These are phyloP conservation scores for Zenarchopterus dispar DNA, from an alignment of 2,797 vertebrate species.

Conservation along the genomic window DNA sequence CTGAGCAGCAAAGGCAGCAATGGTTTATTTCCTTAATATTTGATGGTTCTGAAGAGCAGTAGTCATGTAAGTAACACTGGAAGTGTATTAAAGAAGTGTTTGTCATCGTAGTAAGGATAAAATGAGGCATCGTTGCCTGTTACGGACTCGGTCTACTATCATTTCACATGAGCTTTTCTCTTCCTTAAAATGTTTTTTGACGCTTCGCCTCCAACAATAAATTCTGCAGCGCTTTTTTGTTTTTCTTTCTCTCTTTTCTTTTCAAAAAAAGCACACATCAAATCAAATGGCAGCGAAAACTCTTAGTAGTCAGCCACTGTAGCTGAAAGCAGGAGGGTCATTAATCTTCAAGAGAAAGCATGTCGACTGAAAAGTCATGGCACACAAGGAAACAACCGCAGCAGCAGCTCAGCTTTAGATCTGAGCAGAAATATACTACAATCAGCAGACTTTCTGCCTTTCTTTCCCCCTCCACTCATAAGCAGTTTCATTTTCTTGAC, in stretches of 20 bases:
- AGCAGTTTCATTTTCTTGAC: too few species aligned
- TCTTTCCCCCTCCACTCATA: conserved; percentile 1
- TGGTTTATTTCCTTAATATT: background rate
- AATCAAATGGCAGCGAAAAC: conserved; percentile 40
- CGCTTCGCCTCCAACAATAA: conserved; percentile 24
- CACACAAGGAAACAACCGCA: conserved; percentile 52
- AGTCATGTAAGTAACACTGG: conserved; percentile 15
- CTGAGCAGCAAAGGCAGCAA: background rate
- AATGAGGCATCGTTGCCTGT: too few species aligned
- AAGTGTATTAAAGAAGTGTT: conserved; percentile 10
- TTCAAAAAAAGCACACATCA: conserved; percentile 33
- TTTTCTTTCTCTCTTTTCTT: background rate
- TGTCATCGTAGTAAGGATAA: conserved; percentile 14
- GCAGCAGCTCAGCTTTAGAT: conserved; percentile 30
- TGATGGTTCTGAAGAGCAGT: background rate
- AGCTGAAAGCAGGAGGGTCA: conserved; percentile 71
- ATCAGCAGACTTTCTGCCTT: conserved; percentile 37
- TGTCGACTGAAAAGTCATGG: conserved; percentile 46
- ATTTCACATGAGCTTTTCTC: background rate
- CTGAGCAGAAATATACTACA: conserved; percentile 20
- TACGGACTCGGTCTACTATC: conserved; percentile 1
- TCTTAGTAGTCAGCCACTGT: conserved; percentile 49
- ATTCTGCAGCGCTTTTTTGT: conserved; percentile 25
- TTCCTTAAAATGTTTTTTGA: conserved; percentile 4
- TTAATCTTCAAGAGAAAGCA: conserved; percentile 65